Evolutionary conservation across 2,113 vertebrate species (phyloP).

Genomic region (rat (Rattus norvegicus)): DNA sequence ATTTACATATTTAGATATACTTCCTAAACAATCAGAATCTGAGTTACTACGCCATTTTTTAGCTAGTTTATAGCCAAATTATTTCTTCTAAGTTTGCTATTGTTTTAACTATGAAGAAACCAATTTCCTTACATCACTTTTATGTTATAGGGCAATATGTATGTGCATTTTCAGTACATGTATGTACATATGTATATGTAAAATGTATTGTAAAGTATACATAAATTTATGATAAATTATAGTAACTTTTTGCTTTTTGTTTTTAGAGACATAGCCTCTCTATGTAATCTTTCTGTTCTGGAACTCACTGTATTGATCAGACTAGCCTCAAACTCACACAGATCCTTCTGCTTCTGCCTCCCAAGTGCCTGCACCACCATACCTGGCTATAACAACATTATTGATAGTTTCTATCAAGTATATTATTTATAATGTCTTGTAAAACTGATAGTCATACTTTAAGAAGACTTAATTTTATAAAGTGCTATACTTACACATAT

Average conservation of each 20-base stretch:
- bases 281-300: neutral
- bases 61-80: conserved; percentile 69
- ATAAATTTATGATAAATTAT: neutral
- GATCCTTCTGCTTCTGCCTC: neutral
- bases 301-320: neutral
- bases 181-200: neutral
- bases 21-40: conserved; percentile 58
- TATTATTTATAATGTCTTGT: conserved; percentile 21
- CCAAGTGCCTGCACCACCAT: neutral
- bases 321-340: neutral
- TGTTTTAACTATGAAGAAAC: conserved; percentile 27
- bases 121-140: conserved; percentile 38
- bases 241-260: neutral
- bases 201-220: neutral
- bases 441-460: neutral
- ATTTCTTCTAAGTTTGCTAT: conserved; percentile 54
- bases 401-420: conserved; percentile 45
- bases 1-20: conserved; percentile 75
- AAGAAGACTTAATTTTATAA: conserved; percentile 38
- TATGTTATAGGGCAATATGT: conserved; percentile 1
- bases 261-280: neutral
- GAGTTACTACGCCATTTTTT: conserved; percentile 62
- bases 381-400: neutral
- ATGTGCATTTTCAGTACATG: neutral
- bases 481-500: neutral